Conservation (phyloP, 2,113 vertebrate genomes). For the Otolemur garnettii region DNA sequence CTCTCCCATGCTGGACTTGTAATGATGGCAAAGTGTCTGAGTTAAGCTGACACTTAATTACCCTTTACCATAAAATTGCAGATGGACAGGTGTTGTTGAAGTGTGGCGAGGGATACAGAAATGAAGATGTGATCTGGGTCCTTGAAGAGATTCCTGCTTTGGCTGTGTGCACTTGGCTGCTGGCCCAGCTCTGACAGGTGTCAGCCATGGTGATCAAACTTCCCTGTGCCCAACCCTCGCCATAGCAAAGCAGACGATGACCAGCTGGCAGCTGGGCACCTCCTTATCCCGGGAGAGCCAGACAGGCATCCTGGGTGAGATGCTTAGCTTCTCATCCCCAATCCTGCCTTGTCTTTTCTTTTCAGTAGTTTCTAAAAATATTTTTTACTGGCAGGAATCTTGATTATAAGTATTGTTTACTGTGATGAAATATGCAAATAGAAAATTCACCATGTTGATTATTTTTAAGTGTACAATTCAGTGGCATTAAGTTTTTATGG, state of each 20-base stretch:
- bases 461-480: not conserved
- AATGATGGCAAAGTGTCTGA: not conserved
- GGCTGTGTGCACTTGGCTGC: not conserved
- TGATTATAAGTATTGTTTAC: not conserved
- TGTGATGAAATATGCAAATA: not conserved
- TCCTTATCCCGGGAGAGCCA: not conserved
- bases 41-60: not conserved
- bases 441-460: not conserved
- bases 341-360: not conserved
- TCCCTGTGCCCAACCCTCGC: not conserved
- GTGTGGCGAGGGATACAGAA: rapidly evolving
- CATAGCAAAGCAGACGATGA: not conserved
- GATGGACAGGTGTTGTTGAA: rapidly evolving
- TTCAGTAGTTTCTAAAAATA: not conserved
- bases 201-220: not conserved
- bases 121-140: not conserved
- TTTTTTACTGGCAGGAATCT: too few species aligned
- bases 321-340: not conserved
- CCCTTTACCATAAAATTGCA: not conserved
- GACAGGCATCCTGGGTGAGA: not conserved
- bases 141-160: not conserved
- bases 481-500: not conserved
- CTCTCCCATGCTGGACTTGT: not conserved
- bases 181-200: not conserved
- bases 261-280: not conserved